These are phyloP conservation scores for Heteromurus nitidus DNA, from an alignment of 2,888 invertebrate genomes.

Conservation along the genomic window DNA sequence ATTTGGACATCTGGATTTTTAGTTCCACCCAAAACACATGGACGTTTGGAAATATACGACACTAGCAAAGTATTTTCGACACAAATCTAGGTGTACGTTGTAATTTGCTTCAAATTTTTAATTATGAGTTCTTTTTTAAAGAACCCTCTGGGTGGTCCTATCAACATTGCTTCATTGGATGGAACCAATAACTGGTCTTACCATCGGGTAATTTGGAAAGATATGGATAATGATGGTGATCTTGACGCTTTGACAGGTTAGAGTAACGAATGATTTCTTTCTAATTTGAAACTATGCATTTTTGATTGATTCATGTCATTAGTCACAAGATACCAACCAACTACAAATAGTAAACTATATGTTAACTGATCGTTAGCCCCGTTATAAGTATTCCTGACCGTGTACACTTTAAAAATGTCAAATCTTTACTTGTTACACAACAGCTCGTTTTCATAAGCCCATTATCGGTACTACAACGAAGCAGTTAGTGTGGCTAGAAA, in stretches of 20 bases:
- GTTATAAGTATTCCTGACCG: too few relatives aligned
- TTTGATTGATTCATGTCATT: too few relatives aligned
- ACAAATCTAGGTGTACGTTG: too few relatives aligned
- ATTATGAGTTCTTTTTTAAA: neutral
- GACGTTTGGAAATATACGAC: constrained; percentile 74
- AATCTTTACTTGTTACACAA: neutral
- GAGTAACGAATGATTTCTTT: neutral
- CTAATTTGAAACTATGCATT: too few relatives aligned
- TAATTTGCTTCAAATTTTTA: too few relatives aligned
- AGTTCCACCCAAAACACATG: constrained; percentile 74
- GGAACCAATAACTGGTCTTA: constrained; percentile 72
- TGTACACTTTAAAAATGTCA: too few relatives aligned
- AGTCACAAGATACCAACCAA: too few relatives aligned
- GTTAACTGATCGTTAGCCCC: too few relatives aligned
- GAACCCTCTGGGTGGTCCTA: constrained; percentile 40
- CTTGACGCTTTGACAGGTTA: constrained; percentile 73
- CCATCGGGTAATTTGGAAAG: constrained; percentile 74
- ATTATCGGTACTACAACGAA: constrained; percentile 47
- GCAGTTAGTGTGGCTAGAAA: constrained; percentile 73
- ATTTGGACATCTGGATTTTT: constrained; percentile 74
- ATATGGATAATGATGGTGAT: constrained; percentile 74
- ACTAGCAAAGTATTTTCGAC: constrained; percentile 68
- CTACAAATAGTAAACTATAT: too few relatives aligned
- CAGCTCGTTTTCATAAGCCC: constrained; percentile 60
- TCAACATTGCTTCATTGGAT: constrained; percentile 39